phyloP scores from a whole-genome alignment of 2,888 invertebrate genomes.

The Stenoptilia bipunctidactyla region DNA sequence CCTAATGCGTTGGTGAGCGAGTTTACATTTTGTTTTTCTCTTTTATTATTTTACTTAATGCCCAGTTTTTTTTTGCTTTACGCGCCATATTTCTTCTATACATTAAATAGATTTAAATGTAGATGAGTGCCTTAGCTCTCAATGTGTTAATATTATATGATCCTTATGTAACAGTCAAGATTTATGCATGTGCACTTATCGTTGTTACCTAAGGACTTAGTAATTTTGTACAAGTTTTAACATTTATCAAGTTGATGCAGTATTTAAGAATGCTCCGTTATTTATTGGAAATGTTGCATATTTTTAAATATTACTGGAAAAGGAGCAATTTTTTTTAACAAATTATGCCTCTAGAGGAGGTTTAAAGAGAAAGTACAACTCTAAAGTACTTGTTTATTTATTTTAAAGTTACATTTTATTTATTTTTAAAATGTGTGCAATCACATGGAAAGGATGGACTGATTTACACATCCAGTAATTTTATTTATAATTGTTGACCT shows the following conservation, averaged over 20 bases:
- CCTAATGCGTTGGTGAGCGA: constrained; percentile 48
- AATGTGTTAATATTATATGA: constrained; percentile 25
- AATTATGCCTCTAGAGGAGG: constrained; percentile 22
- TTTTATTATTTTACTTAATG: constrained; percentile 21
- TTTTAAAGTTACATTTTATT: constrained; percentile 35
- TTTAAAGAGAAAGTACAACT: constrained; percentile 28
- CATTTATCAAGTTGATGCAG: background rate
- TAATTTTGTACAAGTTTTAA: background rate
- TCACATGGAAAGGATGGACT: constrained; percentile 57
- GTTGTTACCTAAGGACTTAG: background rate
- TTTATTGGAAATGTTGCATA: constrained; percentile 19
- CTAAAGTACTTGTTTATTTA: constrained; percentile 29
- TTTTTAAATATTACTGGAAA: constrained; percentile 31
- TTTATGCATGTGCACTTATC: no score
- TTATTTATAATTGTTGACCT: constrained; percentile 30
- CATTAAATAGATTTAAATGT: constrained; percentile 41
- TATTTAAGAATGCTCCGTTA: constrained; percentile 3
- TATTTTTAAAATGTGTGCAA: constrained; percentile 49
- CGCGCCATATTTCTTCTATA: constrained; percentile 46
- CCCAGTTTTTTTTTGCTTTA: constrained; percentile 36
- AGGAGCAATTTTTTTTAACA: constrained; percentile 25
- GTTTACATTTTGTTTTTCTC: constrained; percentile 30
- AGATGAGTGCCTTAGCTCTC: constrained; percentile 70
- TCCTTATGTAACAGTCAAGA: no score
- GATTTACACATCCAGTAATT: constrained; percentile 48